These are phyloP conservation scores for Mormyrus proboscirostris DNA, from an alignment of 2,797 vertebrate genomes.

Conservation along the genomic window DNA sequence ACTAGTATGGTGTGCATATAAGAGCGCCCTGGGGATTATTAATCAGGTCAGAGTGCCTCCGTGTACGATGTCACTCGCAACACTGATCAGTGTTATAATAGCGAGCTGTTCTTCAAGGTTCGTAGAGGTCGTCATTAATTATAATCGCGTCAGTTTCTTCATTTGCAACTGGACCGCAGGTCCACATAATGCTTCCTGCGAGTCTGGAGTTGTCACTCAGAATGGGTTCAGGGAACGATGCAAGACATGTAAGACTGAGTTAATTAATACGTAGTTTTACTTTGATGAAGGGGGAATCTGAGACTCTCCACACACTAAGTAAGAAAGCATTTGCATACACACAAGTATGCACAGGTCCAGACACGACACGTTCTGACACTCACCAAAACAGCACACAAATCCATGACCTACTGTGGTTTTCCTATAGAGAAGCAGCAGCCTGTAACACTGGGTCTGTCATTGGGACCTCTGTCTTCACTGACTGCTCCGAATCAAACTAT, in stretches of 20 bases:
- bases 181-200: not conserved
- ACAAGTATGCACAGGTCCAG: not conserved
- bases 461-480: not conserved
- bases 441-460: not conserved
- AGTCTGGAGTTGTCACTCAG: slow-evolving; percentile 10
- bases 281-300: not conserved
- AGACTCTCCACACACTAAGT: not conserved
- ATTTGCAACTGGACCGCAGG: not conserved
- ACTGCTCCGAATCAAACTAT: not conserved
- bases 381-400: not conserved
- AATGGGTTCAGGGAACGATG: not conserved
- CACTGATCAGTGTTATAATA: slow-evolving; percentile 71
- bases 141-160: slow-evolving; percentile 28
- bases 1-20: not conserved
- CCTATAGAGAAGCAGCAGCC: not conserved
- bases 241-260: not conserved
- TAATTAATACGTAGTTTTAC: not conserved
- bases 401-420: not conserved
- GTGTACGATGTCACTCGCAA: slow-evolving; percentile 59
- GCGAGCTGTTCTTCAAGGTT: slow-evolving; percentile 70
- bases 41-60: not conserved
- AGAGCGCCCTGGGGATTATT: not conserved
- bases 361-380: not conserved
- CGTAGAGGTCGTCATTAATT: slow-evolving; percentile 60
- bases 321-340: not conserved